Percentiles rank a stretch among this genome's conserved stretches.
Conservation (phyloP, 1,140 invertebrate genomes). For the Heterodera carotae region DNA sequence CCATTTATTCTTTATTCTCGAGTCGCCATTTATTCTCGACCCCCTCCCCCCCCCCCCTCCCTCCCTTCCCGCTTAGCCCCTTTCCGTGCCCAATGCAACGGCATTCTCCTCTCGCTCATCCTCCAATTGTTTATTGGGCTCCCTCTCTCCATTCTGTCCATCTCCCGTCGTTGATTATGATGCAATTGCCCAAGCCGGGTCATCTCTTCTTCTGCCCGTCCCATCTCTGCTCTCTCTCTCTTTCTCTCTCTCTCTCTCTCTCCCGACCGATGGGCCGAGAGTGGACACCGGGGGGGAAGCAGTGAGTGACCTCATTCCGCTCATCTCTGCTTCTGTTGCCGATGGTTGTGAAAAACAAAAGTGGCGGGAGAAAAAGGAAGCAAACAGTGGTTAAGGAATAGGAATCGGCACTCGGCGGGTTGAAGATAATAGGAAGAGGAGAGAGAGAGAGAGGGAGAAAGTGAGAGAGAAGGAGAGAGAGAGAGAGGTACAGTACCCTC, state of each 20-base stretch:
- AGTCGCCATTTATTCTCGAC: too few relatives aligned
- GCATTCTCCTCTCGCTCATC: constrained; percentile 1
- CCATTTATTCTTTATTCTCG: too few relatives aligned
- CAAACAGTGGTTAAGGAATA: not conserved
- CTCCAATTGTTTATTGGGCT: not conserved
- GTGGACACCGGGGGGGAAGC: not conserved
- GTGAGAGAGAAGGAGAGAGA: not conserved
- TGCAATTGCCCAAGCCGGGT: not conserved
- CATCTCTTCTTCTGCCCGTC: not conserved
- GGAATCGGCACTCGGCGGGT: too few relatives aligned
- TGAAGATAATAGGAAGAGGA: too few relatives aligned
- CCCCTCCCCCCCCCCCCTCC: too few relatives aligned
- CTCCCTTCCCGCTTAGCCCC: too few relatives aligned
- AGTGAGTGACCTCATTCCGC: not conserved
- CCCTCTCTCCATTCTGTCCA: not conserved
- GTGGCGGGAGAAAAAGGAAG: not conserved
- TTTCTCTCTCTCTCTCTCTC: too few relatives aligned
- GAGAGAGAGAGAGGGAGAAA: not conserved
- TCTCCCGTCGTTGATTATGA: not conserved
- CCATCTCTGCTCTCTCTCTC: too few relatives aligned
- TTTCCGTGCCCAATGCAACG: not conserved
- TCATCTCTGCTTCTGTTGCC: not conserved
- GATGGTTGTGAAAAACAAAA: not conserved
- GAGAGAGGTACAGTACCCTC: not conserved
- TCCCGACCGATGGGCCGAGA: not conserved